Base-by-base conservation (phyloP, 2,113 vertebrate species). In the Oophaga pumilio region DNA sequence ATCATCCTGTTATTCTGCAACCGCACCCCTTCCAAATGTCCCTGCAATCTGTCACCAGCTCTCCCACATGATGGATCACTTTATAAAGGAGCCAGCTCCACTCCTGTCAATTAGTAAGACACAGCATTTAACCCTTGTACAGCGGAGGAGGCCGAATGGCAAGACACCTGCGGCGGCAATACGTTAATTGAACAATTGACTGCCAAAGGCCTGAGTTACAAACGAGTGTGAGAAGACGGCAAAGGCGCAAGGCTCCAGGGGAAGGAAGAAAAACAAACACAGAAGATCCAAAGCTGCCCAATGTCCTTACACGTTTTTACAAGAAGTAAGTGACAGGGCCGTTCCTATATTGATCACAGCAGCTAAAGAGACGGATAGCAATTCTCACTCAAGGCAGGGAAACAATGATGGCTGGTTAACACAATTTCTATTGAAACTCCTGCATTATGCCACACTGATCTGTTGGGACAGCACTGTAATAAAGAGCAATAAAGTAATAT, bases 161-260 rank as follows among this genome's bases (percentile, higher is more conserved):
- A 24, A 56, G 68, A 71, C 68, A 73, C 50, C 24, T 26, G 11
- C n/a, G 50, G 66, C 64, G 56, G 64, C n/a, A 53, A 56, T 69
- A 83, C 53, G 22, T 83, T 68, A 84, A 84, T 71, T 84, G 66
- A 84, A 84, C 82, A 56, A 71, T 26, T 84, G 64, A 52, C 81
- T 26, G 56, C 78, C 78, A 33, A 60, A 60, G 78, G 57, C 24
- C 26, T 64, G 81, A 84, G 49, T 68, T 28, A 69, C 22, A 14
- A 52, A 83, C 73, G 50, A 26, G 8, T 8, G 49, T 14, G 4
- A 53, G 49, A 15, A 14, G 43, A 77, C 24, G 14, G 14, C 50
- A 33, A 49, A 59, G 64, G 15, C 5, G 12, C 2, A 8, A 1
- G 24, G 64, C 43, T 28, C 62, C 33, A 10, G 80, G 52, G 28